Conservation (phyloP, 2,113 vertebrate species). For the Anhinga anhinga region DNA sequence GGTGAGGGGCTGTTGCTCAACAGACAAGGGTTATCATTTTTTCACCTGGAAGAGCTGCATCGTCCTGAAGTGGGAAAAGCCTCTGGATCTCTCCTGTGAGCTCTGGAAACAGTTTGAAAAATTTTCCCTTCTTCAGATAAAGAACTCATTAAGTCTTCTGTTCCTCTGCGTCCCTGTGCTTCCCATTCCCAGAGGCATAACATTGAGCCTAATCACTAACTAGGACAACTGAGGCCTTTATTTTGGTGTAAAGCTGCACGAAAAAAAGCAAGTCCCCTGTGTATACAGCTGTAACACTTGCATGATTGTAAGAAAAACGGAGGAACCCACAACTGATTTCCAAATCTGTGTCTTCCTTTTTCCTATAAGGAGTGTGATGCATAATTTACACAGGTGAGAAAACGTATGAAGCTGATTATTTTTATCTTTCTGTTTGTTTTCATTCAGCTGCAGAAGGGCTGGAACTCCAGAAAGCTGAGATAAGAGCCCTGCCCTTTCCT, state of each 20-base stretch:
- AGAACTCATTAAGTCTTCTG: conserved; percentile 28
- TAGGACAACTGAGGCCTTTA: conserved; percentile 48
- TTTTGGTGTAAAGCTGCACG: conserved; percentile 42
- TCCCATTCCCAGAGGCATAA: conserved; percentile 46
- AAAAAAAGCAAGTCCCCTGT: conserved; percentile 6
- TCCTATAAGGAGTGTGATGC: not conserved
- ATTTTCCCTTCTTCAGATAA: conserved; percentile 1
- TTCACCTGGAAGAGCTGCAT: not conserved
- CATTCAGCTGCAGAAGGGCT: not conserved
- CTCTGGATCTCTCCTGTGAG: not conserved
- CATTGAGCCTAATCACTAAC: conserved; percentile 32
- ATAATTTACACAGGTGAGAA: conserved; percentile 13
- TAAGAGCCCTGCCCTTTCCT: conserved; percentile 20
- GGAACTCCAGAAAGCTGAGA: not conserved
- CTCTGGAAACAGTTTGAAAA: not conserved
- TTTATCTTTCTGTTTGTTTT: conserved; percentile 18
- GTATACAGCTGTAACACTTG: conserved; percentile 17
- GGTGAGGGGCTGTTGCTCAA: not conserved
- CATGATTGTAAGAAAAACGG: conserved; percentile 15
- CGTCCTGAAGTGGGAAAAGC: not conserved
- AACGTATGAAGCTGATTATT: not conserved
- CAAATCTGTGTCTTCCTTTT: not conserved
- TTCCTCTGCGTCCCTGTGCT: not conserved
- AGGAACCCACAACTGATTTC: not conserved
- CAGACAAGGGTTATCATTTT: not conserved